Evolutionary conservation across 2,113 vertebrate genomes (phyloP).

Genomic region (Carettochelys insculpta): DNA sequence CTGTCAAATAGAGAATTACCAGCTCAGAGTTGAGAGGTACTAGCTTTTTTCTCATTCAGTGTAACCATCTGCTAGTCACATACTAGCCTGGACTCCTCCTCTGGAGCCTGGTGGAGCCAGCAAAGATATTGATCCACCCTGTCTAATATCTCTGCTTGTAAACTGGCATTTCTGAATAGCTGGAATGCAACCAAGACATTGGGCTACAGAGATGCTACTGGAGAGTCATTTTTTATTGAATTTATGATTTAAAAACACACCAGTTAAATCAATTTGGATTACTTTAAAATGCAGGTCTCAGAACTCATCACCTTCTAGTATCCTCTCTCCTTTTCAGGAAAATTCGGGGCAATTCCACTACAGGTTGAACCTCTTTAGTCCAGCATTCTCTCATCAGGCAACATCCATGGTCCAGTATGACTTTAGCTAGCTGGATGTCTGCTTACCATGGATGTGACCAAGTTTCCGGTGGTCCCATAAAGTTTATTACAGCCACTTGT

Average conservation of each 20-base stretch:
- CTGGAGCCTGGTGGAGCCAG: neutral
- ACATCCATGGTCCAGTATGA: too few species aligned
- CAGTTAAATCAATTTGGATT: conserved; percentile 25
- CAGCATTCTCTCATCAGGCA: too few species aligned
- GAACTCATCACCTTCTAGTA: conserved; percentile 12
- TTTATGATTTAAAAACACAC: neutral
- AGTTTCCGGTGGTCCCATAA: too few species aligned
- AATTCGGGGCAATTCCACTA: conserved; percentile 12
- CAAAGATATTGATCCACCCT: neutral
- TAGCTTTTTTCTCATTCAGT: neutral
- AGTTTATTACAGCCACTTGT: too few species aligned
- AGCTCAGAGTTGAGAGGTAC: neutral
- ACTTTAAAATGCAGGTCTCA: conserved; percentile 29
- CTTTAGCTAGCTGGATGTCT: too few species aligned
- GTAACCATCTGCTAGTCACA: fast-evolving
- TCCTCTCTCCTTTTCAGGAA: neutral
- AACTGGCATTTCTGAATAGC: neutral
- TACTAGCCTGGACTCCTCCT: fast-evolving
- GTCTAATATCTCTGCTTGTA: neutral
- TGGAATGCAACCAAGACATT: neutral
- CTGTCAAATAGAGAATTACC: neutral
- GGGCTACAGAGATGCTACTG: neutral
- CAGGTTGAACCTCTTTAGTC: too few species aligned
- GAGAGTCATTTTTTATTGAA: neutral
- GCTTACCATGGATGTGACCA: too few species aligned